phyloP scores from a whole-genome alignment of 1,140 invertebrate genomes.

The Batillaria attramentaria region DNA sequence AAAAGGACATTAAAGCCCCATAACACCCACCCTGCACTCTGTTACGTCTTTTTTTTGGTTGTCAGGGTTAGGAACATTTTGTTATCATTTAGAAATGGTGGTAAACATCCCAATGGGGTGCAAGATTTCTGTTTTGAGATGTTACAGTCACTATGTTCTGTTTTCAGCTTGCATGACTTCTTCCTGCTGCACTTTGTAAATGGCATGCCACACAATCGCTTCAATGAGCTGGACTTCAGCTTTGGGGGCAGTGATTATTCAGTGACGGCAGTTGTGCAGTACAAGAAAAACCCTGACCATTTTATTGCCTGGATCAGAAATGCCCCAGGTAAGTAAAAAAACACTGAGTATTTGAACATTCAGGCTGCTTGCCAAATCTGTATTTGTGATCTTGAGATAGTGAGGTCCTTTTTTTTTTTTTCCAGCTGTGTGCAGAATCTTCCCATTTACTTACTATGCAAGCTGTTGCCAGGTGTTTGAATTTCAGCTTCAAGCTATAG shows the following conservation, averaged over 20 bases:
- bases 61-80: too few relatives aligned
- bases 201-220: slow-evolving; percentile 52
- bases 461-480: too few relatives aligned
- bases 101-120: not conserved
- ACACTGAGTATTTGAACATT: not conserved
- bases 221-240: slow-evolving; percentile 52
- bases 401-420: not conserved
- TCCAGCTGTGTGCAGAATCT: not conserved
- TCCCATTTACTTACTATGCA: too few relatives aligned
- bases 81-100: too few relatives aligned
- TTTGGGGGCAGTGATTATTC: slow-evolving; percentile 51
- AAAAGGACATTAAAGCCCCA: too few relatives aligned
- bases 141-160: too few relatives aligned
- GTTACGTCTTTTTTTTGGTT: too few relatives aligned
- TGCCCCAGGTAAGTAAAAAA: slow-evolving; percentile 49
- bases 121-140: not conserved
- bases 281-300: slow-evolving; percentile 62
- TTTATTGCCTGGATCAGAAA: slow-evolving; percentile 64
- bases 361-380: not conserved
- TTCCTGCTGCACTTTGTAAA: slow-evolving; percentile 61
- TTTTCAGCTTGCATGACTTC: slow-evolving; percentile 54
- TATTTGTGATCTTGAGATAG: not conserved
- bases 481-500: too few relatives aligned
- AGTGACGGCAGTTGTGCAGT: slow-evolving; percentile 62
- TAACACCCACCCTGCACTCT: not conserved